Evolutionary conservation across 2,113 vertebrate species (phyloP).

Genomic region (Lagopus muta): DNA sequence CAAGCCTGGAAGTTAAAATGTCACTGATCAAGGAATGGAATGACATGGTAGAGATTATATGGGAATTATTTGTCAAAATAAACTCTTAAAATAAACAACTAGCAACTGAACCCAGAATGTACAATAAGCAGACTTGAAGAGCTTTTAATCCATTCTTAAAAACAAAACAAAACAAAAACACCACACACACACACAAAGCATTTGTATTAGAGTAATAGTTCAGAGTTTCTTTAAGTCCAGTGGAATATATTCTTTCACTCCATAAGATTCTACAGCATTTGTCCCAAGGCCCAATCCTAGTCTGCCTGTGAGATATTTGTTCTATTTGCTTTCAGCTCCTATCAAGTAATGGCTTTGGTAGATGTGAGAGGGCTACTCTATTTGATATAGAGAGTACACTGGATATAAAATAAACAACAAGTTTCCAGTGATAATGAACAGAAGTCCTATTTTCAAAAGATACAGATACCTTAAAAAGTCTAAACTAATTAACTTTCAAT

Average conservation of each 20-base stretch:
- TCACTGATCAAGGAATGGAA: not conserved
- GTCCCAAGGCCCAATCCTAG: not conserved
- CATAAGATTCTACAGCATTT: not conserved
- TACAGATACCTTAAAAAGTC: not conserved
- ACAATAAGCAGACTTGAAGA: conserved; percentile 17
- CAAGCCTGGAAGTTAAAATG: not conserved
- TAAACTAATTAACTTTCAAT: not conserved
- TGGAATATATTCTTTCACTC: not conserved
- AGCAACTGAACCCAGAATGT: not conserved
- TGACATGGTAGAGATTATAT: not conserved
- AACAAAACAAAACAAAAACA: not conserved
- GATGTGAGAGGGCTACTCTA: not conserved
- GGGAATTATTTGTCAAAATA: not conserved
- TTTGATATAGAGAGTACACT: not conserved
- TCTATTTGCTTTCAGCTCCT: not conserved
- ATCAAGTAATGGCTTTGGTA: not conserved
- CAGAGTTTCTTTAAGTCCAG: not conserved
- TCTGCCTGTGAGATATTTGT: not conserved
- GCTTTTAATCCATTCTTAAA: not conserved
- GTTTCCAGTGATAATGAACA: not conserved
- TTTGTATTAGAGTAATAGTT: not conserved
- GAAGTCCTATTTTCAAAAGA: not conserved
- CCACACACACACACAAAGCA: too few relatives aligned
- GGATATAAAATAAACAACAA: not conserved
- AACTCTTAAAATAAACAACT: not conserved